Percentiles rank a stretch among this genome's conserved stretches.
Evolutionary conservation across 2,113 vertebrate species (phyloP).

Genomic region (Excalfactoria chinensis): DNA sequence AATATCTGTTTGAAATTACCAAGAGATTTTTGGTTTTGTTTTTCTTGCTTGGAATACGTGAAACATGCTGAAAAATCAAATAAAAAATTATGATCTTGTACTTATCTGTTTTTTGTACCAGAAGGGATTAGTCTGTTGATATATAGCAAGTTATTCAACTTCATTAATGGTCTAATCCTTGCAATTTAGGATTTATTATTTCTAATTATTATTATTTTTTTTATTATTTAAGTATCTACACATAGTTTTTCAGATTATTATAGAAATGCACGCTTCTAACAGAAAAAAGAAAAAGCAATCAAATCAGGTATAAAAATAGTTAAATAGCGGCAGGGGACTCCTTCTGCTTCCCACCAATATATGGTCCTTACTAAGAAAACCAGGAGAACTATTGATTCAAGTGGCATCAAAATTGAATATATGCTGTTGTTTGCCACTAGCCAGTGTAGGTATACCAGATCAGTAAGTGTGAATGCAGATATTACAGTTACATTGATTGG

Average conservation of each 20-base stretch:
- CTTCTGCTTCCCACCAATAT: background rate
- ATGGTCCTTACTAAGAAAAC: background rate
- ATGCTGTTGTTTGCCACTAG: background rate
- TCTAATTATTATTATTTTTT: no score
- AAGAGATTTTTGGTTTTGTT: background rate
- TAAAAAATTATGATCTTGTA: background rate
- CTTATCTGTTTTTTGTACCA: background rate
- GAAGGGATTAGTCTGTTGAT: conserved; percentile 21
- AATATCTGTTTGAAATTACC: conserved; percentile 34
- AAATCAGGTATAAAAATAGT: conserved; percentile 36
- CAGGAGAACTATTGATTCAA: conserved; percentile 2
- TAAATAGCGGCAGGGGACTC: background rate
- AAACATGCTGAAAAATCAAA: conserved; percentile 35
- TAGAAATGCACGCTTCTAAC: background rate
- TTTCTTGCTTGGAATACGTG: background rate
- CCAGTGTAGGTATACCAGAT: background rate
- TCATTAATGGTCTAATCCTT: background rate
- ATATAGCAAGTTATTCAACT: background rate
- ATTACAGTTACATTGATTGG: background rate
- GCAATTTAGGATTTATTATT: conserved; percentile 9
- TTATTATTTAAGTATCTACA: conserved; percentile 13
- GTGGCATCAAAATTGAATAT: background rate
- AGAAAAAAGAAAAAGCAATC: background rate
- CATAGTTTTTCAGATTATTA: background rate
- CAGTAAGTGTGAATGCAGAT: background rate